phyloP scores from a whole-genome alignment of 2,888 invertebrate species.

The Nephrotoma flavescens region DNA sequence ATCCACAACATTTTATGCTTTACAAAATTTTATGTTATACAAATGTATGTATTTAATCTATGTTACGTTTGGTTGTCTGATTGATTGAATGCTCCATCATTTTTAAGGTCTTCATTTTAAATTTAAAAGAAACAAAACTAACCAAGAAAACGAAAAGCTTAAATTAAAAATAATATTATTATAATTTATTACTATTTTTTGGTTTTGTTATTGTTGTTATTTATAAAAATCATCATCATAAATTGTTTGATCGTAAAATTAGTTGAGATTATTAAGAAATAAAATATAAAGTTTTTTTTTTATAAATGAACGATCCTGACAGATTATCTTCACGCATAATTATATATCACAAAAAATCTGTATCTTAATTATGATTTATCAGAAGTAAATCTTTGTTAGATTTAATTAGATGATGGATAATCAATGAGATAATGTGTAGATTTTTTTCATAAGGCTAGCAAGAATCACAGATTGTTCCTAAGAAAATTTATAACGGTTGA shows the following conservation, averaged over 20 bases:
- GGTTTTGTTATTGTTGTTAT: background rate
- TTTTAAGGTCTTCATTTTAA: background rate
- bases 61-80: background rate
- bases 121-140: background rate
- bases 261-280: background rate
- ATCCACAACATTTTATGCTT: background rate
- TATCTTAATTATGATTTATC: background rate
- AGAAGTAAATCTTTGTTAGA: background rate
- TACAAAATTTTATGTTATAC: background rate
- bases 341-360: background rate
- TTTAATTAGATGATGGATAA: background rate
- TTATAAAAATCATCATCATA: conserved; percentile 1
- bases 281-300: background rate
- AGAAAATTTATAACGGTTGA: no score
- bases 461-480: background rate
- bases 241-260: conserved; percentile 1
- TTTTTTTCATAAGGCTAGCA: background rate
- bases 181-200: background rate
- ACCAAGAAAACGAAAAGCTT: background rate
- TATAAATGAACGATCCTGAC: background rate
- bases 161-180: background rate
- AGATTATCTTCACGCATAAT: conserved; percentile 4
- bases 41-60: background rate
- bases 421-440: background rate
- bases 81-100: background rate